Evolutionary conservation across 64 coral and sea anemone genomes (phyloP), one percentile per base, ranked within the genome.

Genomic region (Platygyra sinensis): DNA sequence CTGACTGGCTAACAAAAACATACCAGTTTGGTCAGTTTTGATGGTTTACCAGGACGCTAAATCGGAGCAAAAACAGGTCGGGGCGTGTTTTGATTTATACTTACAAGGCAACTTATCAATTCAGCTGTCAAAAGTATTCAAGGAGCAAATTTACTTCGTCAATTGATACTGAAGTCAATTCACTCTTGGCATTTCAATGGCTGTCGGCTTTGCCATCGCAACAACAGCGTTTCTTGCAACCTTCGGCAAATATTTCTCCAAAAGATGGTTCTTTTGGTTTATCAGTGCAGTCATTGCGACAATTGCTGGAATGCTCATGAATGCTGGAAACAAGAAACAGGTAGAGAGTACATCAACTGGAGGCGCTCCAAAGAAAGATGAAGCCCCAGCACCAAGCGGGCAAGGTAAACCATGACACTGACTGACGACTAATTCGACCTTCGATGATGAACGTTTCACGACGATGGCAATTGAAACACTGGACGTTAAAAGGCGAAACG

Each of bases 21-120:
- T 24, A 85, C 81, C 81, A 72, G 81, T 85, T 69, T 67, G 42
- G 62, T 63, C 81, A 72, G 81, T 85, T 69, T 67, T 69, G 62
- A 71, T 14, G 52, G 62, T 85, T 36, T 39, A 24, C 81, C 62
- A 71, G 38, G 74, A 77, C 74, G 74, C 74, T 24, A 77, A 77
- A 77, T 69, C 25, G 24, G 25, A 11, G 29, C 36, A 22, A 77
- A 38, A 39, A 39, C 31, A 75, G 73, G 73, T 33, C 16, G 1
- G 4, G 20, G 39, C 39, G 39, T 46, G 74, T 46, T 50, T 77
- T 77, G 33, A 77, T n/a, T 77, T 5, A 46, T 24, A 22, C 33
- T 77, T 22, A 10, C 31, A 22, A 1, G 1, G 10, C 38, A 8
- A 11, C 19, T 42, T 19, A 24, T 42, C 74, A 50, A 38, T 77